Conservation (phyloP, 37 sponge, comb jelly and placozoan species). For the Hormiphora californensis region DNA sequence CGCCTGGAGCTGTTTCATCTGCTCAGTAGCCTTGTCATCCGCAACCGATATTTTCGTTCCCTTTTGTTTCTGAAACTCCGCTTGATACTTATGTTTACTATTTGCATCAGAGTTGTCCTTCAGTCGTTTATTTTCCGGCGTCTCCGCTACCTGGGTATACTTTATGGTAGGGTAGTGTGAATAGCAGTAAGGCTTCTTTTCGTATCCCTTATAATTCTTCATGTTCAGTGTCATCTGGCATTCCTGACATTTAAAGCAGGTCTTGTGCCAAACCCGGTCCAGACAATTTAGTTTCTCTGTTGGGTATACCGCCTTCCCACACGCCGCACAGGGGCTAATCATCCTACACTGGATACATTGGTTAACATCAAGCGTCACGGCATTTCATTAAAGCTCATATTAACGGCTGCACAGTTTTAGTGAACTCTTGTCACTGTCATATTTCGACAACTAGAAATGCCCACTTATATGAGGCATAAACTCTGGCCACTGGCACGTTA, state of each 20-base stretch:
- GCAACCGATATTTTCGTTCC: conserved; percentile 43
- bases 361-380: no score
- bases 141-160: conserved; percentile 44
- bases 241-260: conserved; percentile 48
- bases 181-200: conserved; percentile 26
- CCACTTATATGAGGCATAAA: no score
- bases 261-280: conserved; percentile 21
- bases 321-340: conserved; percentile 25
- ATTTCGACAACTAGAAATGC: no score
- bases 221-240: conserved; percentile 38
- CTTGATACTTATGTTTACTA: conserved; percentile 27
- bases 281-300: conserved; percentile 47
- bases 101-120: background rate
- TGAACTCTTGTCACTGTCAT: no score
- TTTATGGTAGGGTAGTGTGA: conserved; percentile 25
- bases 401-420: no score
- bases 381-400: no score
- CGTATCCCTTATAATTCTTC: conserved; percentile 45
- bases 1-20: conserved; percentile 24
- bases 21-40: background rate
- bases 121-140: conserved; percentile 31
- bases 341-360: no score
- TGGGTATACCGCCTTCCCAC: conserved; percentile 7
- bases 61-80: conserved; percentile 44
- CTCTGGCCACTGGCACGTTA: no score